These are phyloP conservation scores for Chironomus tepperi DNA, from an alignment of 1,140 invertebrate species.

Conservation along the genomic window DNA sequence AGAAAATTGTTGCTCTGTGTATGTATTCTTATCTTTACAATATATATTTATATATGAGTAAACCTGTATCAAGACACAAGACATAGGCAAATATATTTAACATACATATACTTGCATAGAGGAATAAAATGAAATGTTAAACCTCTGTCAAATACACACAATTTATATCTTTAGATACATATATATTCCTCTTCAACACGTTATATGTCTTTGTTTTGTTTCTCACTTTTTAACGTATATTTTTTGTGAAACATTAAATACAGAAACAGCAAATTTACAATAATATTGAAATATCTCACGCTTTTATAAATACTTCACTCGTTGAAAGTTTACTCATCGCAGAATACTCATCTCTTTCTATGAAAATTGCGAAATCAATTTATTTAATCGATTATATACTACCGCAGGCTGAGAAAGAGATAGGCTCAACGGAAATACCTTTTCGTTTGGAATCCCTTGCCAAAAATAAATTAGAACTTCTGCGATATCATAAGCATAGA, in stretches of 20 bases:
- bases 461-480: not conserved
- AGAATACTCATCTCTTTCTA: not conserved
- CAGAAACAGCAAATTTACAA: not conserved
- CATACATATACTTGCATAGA: no score
- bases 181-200: not conserved
- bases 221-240: constrained; percentile 12
- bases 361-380: not conserved
- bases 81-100: no score
- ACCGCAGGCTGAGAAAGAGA: not conserved
- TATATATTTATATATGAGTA: not conserved
- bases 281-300: constrained; percentile 13
- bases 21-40: not conserved
- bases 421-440: not conserved
- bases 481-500: not conserved
- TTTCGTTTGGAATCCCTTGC: not conserved
- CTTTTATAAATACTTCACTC: not conserved
- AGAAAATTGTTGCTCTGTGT: not conserved
- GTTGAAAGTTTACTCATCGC: not conserved
- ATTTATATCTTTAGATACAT: not conserved
- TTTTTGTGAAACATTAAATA: not conserved
- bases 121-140: not conserved
- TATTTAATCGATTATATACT: not conserved
- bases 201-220: constrained; percentile 9
- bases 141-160: not conserved
- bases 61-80: no score